Base-by-base conservation (phyloP, 2,113 vertebrate species). In the human (Homo sapiens) region DNA sequence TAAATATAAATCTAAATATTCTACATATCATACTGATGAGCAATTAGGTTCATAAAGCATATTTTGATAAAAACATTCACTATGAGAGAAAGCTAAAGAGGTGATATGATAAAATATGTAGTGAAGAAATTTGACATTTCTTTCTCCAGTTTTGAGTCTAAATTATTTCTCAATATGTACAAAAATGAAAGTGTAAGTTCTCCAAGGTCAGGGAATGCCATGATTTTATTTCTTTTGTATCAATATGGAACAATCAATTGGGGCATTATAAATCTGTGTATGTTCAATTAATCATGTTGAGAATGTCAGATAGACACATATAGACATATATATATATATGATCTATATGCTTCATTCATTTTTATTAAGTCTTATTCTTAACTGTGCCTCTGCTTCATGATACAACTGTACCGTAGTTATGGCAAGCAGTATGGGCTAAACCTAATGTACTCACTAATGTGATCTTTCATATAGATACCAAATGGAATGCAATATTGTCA, bases 1-100 rank as follows among this genome's bases (percentile, higher is more conserved):
- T 84, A 96, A 94, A 93, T 93, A 86, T 48, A 96, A 92, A 82
- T 68, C 38, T 95, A 90, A 89, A 86, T 87, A 59, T 83, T 92
- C 45, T 59, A 57, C n/a, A 83, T 93, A 96, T 96, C 35, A 86
- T 20, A 87, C 8, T 40, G 17, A 20, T 78, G 52, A 95, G 17
- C 81, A 96, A 95, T 78, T 72, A 95, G 43, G 85, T 91, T 32
- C 17, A 93, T 95, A 76, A 93, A 76, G 66, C 30, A 75, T 81
- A 9, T 50, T 83, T 90, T 92, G 55, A 87, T 94, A 94, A 89
- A 55, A 22, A 96, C n/a, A 96, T 35, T 97, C 52, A 79, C 4
- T 85, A 48, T 89, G 32, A 80, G 70, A 93, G 27, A 90, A 84
- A 91, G 27, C 14, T 91, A 83, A 80, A 94, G 35, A 89, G 66